Evolutionary conservation across 2,113 vertebrate species (phyloP), one percentile per base, ranked within the genome.

Genomic region (Siphamia tubifer): DNA sequence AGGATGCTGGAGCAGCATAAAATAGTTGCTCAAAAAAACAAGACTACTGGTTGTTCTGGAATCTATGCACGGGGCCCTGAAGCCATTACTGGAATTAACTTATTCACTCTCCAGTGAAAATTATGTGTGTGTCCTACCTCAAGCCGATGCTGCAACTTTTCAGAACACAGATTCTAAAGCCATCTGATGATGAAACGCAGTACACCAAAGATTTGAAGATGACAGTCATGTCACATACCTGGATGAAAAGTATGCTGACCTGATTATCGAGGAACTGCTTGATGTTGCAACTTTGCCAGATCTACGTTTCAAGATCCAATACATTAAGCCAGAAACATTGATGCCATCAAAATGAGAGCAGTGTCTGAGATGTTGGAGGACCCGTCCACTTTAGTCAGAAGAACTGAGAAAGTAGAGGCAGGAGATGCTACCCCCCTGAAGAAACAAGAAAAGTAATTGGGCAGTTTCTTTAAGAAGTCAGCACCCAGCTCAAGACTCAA

Each of bases 61-160:
- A 32, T 67, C 52, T 34, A 16, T 48, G 28, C 63, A 53, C n/a
- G 21, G 69, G 44, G 39, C 52, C 25, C 73, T 78, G 27, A 68
- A 47, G 16, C 35, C 39, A 49, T 28, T 39, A 34, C 24, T 66
- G 34, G 57, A 66, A 27, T 43, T 66, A 39, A 39, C 42, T 13
- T 19, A 72, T 54, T 66, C 63, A 47, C 32, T 56, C 34, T 57
- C 31, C 52, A 71, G 13, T 68, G 77, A 81, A 48, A 62, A 32
- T 54, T 49, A 48, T 24, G 27, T 51, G 35, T 30, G 43, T 43
- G 5, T 57, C 39, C 38, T 44, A 52, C 6, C 27, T 64, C 31
- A 42, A 61, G 20, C 39, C 43, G 21, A 25, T 43, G 31, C 20
- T 56, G 25, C 53, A 13, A 54, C 28, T 60, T 32, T 73, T 66